Evolutionary conservation across 1,140 invertebrate species (phyloP), one percentile per base, ranked within the genome.

Genomic region (Lepidurus apus): DNA sequence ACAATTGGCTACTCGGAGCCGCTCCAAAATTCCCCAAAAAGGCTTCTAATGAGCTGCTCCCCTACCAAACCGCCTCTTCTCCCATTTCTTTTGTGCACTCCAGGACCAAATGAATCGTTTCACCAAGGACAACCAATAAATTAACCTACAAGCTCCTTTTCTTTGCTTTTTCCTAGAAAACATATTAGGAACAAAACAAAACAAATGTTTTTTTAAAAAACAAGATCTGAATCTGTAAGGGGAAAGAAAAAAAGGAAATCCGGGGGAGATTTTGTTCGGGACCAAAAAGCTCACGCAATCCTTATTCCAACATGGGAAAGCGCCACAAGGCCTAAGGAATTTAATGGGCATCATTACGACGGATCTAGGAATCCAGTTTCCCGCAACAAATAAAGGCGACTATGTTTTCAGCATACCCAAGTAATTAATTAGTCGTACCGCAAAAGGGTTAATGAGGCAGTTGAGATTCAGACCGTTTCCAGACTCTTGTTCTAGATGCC

Each of bases 391-490:
- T 65, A 65, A 65, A 21, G 17, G 53, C 13, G 17, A 9, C 47
- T 65, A 65, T 17, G 53, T 65, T 65, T 65, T 1, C 53, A 13
- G 21, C 53, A 65, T 65, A 17, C 17, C 53, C 53, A 65, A 65
- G 53, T 65, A 65, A 65, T 65, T 65, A 65, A 65, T 65, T 65
- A 65, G 53, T 65, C 53, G 53, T 65, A 11, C 6, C 53, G 6
- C 53, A 9, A 34, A 21, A 65, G 53, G 53, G 53, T 65, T 65
- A 65, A 65, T 65, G 53, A 65, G n/a, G n/a, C 53, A 65, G 13
- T 65, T 65, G 53, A 65, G 53, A 65, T 65, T 65, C 53, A 65
- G 53, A 65, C 53, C 53, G 21, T 17, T 65, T 21, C 53, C 53
- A 13, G 53, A 21, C 53, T 65, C 53, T 13, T 65, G 53, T 65